Evolutionary conservation across 2,888 invertebrate genomes (phyloP).

Genomic region (Chouioia cunea): DNA sequence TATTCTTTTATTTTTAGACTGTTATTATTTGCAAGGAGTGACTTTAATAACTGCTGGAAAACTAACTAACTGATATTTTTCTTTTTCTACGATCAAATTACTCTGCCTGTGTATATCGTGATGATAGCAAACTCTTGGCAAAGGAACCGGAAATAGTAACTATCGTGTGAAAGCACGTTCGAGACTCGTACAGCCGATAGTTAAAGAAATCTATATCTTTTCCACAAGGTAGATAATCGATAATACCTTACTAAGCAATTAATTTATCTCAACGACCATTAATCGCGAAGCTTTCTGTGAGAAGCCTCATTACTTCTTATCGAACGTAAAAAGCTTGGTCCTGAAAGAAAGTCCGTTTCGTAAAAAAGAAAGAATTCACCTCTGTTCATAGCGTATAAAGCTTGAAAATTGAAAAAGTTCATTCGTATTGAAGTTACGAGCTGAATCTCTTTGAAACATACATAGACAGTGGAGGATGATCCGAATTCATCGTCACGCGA

Average conservation of each 20-base stretch:
- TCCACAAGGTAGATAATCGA: conserved; percentile 14
- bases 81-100: no score
- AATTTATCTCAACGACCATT: conserved; percentile 37
- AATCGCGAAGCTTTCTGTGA: conserved; percentile 24
- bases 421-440: conserved; percentile 25
- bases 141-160: no score
- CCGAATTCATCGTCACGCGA: conserved; percentile 36
- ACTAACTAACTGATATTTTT: no score
- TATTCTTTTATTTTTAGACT: no score
- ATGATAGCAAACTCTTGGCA: no score
- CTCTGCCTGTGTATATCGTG: no score
- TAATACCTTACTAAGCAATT: conserved; percentile 37
- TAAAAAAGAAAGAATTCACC: conserved; percentile 4
- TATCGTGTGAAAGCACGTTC: no score
- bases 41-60: no score
- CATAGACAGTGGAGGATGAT: conserved; percentile 1
- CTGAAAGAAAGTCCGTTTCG: background rate
- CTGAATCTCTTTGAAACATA: background rate
- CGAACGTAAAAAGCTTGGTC: conserved; percentile 4
- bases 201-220: no score
- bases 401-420: conserved; percentile 38
- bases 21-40: no score
- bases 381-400: background rate
- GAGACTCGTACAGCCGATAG: no score
- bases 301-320: conserved; percentile 7